These are phyloP conservation scores for Lamprotornis superbus DNA, from an alignment of 2,113 vertebrate species.

Conservation along the genomic window DNA sequence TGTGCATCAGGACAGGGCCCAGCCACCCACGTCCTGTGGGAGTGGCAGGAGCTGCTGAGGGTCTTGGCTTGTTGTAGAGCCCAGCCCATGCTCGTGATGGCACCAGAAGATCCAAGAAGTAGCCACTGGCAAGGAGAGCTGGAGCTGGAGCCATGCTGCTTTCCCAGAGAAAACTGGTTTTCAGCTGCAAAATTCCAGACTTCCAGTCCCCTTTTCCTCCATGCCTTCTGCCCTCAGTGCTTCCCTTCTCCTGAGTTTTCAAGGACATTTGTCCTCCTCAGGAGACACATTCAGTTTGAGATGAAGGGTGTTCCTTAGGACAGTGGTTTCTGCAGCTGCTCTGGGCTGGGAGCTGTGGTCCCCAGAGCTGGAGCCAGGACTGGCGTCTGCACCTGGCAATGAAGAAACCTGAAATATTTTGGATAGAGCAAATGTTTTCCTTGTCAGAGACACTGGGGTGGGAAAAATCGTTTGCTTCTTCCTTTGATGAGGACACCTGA, in stretches of 20 bases:
- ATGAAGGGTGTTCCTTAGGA: not conserved
- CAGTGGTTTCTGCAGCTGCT: not conserved
- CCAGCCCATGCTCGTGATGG: fast-evolving
- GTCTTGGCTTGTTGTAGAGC: fast-evolving
- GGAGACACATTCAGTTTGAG: not conserved
- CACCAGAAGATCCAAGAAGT: not conserved
- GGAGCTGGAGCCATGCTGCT: not conserved
- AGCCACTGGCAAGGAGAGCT: not conserved
- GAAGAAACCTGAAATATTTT: not conserved
- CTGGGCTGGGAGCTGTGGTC: not conserved
- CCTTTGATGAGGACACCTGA: not conserved
- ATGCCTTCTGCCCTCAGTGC: fast-evolving
- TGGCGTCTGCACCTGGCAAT: fast-evolving
- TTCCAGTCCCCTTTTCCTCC: not conserved
- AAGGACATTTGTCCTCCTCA: not conserved
- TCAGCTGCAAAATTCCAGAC: not conserved
- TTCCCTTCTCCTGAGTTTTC: not conserved
- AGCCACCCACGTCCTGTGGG: fast-evolving
- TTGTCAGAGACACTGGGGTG: not conserved
- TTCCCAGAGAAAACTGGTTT: not conserved
- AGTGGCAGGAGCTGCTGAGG: not conserved
- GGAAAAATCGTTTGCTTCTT: fast-evolving
- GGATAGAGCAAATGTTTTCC: not conserved
- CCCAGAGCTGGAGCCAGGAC: fast-evolving
- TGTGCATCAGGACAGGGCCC: not conserved